Conservation (phyloP, 1,140 invertebrate species). For the Cotesia chilonis region DNA sequence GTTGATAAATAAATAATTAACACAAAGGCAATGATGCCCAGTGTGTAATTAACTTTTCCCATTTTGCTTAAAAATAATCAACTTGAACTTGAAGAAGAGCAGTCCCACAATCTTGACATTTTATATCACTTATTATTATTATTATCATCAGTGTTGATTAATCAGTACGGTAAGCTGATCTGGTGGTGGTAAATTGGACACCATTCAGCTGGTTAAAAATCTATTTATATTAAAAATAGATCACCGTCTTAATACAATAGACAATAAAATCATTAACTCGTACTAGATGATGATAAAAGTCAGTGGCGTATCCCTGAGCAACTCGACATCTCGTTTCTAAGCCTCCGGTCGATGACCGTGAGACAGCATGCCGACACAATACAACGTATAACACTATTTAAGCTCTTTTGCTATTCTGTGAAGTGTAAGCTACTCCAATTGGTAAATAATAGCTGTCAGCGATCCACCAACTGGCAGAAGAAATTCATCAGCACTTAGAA, state of each 20-base stretch:
- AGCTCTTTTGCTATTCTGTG: neutral
- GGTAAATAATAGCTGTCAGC: too few relatives aligned
- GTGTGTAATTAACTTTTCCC: slow-evolving; percentile 42
- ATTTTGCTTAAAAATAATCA: slow-evolving; percentile 21
- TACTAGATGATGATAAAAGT: slow-evolving; percentile 10
- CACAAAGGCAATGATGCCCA: slow-evolving; percentile 49
- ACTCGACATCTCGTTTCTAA: slow-evolving; percentile 26
- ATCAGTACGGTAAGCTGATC: too few relatives aligned
- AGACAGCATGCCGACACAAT: slow-evolving; percentile 15
- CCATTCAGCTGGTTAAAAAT: too few relatives aligned
- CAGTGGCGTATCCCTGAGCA: slow-evolving; percentile 14
- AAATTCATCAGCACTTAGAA: neutral
- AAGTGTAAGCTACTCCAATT: neutral
- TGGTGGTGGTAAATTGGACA: too few relatives aligned
- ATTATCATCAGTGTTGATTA: neutral
- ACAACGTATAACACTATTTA: neutral
- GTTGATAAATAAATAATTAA: slow-evolving; percentile 47
- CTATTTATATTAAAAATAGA: too few relatives aligned
- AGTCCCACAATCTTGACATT: slow-evolving; percentile 9
- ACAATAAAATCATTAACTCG: neutral
- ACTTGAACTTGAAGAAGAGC: neutral
- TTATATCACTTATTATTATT: slow-evolving; percentile 14
- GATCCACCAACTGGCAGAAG: neutral
- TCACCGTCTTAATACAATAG: too few relatives aligned
- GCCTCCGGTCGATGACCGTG: slow-evolving; percentile 34